Base-by-base conservation (phyloP, 1,140 invertebrate species). In the Drosophila bocki region DNA sequence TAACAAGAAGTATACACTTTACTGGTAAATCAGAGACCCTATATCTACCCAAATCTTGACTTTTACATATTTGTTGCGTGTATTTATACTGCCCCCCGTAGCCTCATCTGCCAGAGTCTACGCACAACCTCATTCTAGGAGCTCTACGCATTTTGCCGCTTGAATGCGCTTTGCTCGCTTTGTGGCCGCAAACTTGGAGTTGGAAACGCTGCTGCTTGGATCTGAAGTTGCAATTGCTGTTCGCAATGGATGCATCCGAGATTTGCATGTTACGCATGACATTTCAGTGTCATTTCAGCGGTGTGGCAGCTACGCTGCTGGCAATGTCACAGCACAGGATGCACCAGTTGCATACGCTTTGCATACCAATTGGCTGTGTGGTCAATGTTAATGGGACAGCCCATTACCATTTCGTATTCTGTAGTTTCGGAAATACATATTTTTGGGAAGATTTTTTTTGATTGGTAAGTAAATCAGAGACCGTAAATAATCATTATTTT, bases 271-370 rank as follows among this genome's bases (percentile, higher is more conserved):
- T 84, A 87, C 85, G 84, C 84, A 84, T 87, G 85, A 78, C 80
- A 86, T 87, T 86, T 87, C 85, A 90, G 81, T 90, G 85, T 78
- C 82, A 82, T 65, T 57, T 47, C 60, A 58, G 47, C 54, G 51
- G 48, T 29, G 57, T 53, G 44, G 22, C 50, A 63, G 57, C 62
- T 59, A 61, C 7, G 51, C 59, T 69, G 61, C 61, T 47, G 58
- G 78, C 84, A 87, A 87, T 87, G 85, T 87, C 84, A 87, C 71
- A 78, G 75, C 75, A 84, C 77, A 87, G 84, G 84, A 87, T 87
- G 84, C 85, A 87, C 84, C 78, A 84, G 81, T 75, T 87, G 81
- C 84, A 87, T 87, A 90, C 64, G 87, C 76, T 87, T 85, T 67
- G 67, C 70, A 74, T 74, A 60, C 56, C 53, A 74, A 78, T 69